Conservation (phyloP, 2,888 invertebrate genomes). For the Trissonchulus latispiculum region DNA sequence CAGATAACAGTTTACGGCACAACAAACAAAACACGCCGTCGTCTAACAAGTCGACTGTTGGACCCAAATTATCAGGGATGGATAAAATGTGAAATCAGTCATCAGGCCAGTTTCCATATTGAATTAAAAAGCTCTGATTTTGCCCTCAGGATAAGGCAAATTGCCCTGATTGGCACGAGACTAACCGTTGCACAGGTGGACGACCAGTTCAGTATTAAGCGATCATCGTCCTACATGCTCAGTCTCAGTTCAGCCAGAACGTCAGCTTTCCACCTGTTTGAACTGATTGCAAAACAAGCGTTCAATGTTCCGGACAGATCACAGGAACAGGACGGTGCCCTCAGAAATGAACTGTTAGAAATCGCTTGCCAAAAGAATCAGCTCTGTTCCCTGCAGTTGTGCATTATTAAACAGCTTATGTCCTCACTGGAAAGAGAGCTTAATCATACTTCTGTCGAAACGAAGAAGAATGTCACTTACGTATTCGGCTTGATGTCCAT, state of each 20-base stretch:
- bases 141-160: constrained; percentile 74
- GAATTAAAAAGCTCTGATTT: constrained; percentile 85
- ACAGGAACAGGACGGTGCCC: constrained; percentile 25
- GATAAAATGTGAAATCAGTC: constrained; percentile 59
- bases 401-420: constrained; percentile 34
- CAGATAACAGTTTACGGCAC: constrained; percentile 72
- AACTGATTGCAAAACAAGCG: constrained; percentile 68
- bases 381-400: not conserved
- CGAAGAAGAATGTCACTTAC: constrained; percentile 40
- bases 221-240: constrained; percentile 46
- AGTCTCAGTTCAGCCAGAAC: constrained; percentile 44
- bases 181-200: not conserved
- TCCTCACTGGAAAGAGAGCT: constrained; percentile 30
- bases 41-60: not conserved
- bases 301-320: constrained; percentile 36
- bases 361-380: not conserved
- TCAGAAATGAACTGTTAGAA: constrained; percentile 36
- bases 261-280: constrained; percentile 55
- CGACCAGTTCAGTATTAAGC: constrained; percentile 24
- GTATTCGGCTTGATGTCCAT: constrained; percentile 38
- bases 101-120: constrained; percentile 53
- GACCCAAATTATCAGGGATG: constrained; percentile 55
- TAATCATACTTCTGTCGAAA: not conserved
- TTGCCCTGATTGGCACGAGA: constrained; percentile 44
- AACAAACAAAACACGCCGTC: not conserved